Base-by-base conservation (phyloP, 1,140 invertebrate species). In the Drosophila gunungcola region DNA sequence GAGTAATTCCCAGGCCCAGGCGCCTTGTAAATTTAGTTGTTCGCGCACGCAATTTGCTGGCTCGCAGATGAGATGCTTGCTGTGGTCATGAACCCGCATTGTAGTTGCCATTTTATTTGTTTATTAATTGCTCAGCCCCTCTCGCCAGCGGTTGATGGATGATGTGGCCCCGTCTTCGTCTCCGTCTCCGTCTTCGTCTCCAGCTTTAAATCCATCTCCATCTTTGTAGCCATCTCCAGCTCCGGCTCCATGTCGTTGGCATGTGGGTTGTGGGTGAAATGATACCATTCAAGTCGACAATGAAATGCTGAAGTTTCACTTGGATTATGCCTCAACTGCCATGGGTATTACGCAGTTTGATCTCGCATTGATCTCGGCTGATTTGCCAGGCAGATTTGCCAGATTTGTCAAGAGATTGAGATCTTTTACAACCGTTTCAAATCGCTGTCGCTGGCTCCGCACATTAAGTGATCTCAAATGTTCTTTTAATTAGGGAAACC, bases 1-100 rank as follows among this genome's bases (percentile, higher is more conserved):
- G 34, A 49, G 41, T 13, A 58, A 68, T 86, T 85, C 81, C 81
- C 82, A 81, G 55, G 73, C 73, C 38, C 34, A 27, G 64, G 70
- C 41, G 70, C 46, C 57, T 58, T 60, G 54, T 58, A 61, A 82
- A 82, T 78, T 78, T 81, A 77, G 81, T 80, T 84, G 73, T 77
- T 81, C 48, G 58, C 73, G 57, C 73, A 77, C 57, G 81, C 69
- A 78, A 78, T 82, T 83, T 78, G 56, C 43, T 46, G 25, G 42
- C 41, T 57, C 32, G 3, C 10, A 38, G 46, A 38, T 43, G 11
- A 41, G 63, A 48, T 64, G 48, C 27, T 12, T 57, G 61, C 60
- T 84, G 82, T 86, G 82, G 82, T 86, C 82, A 83, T 86, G 84
- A 78, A 79, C 83, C 83, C 83, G 79, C 75, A 88, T 79, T 86